Evolutionary conservation across 2,113 vertebrate genomes (phyloP).

Genomic region (Neotragus pygmaeus): DNA sequence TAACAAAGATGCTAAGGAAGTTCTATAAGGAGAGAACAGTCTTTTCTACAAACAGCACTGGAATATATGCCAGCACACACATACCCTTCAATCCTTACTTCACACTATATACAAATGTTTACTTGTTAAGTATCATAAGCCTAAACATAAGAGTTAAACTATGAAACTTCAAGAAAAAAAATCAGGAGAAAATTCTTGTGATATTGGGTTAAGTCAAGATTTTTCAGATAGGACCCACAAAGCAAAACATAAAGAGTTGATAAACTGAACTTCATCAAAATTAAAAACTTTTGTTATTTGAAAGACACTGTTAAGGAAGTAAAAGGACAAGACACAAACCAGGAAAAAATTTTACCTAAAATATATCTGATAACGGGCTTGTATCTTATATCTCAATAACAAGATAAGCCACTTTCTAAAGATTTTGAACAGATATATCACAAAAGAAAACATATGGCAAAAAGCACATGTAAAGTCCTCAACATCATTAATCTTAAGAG

Average conservation of each 20-base stretch:
- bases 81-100: not conserved
- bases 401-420: not conserved
- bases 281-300: not conserved
- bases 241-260: not conserved
- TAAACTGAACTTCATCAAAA: not conserved
- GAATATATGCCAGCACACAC: not conserved
- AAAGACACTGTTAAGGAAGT: not conserved
- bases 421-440: not conserved
- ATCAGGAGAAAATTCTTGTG: not conserved
- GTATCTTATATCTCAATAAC: not conserved
- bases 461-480: not conserved
- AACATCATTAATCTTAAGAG: not conserved
- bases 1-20: not conserved
- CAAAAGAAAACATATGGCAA: not conserved
- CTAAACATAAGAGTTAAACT: not conserved
- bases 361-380: not conserved
- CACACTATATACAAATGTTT: not conserved
- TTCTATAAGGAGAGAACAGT: not conserved
- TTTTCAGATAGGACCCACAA: not conserved
- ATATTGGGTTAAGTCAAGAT: not conserved
- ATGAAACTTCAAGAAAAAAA: not conserved
- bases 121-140: not conserved
- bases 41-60: not conserved
- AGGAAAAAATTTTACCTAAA: not conserved
- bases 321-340: not conserved